These are phyloP conservation scores for Oryzias melastigma DNA, from an alignment of 2,113 vertebrate species.

Conservation along the genomic window DNA sequence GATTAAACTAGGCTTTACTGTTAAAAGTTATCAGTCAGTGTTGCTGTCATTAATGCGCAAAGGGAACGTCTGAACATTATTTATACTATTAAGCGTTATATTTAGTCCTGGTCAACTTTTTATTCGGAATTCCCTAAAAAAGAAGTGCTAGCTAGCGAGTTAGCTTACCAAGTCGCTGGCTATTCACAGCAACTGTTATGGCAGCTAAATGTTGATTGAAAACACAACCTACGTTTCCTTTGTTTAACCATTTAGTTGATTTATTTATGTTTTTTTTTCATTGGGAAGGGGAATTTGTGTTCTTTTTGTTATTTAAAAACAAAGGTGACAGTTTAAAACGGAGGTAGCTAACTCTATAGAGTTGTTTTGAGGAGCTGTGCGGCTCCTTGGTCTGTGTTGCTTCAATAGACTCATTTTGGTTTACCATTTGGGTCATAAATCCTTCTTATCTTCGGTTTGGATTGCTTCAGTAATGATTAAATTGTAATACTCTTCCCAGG, in stretches of 20 bases:
- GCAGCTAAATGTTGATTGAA: conserved; percentile 5
- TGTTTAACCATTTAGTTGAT: neutral
- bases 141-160: conserved; percentile 47
- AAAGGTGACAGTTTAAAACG: neutral
- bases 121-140: conserved; percentile 6
- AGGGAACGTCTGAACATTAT: conserved; percentile 7
- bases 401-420: neutral
- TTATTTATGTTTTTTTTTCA: accelerated
- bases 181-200: conserved; percentile 26
- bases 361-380: no score
- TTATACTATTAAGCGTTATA: conserved; percentile 1
- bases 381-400: neutral
- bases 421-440: neutral
- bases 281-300: neutral
- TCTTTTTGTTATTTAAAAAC: neutral
- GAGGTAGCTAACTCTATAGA: neutral
- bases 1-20: conserved; percentile 6
- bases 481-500: no score
- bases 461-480: no score
- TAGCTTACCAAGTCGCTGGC: conserved; percentile 41
- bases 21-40: neutral
- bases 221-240: neutral
- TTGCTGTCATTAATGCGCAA: conserved; percentile 3
- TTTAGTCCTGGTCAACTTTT: conserved; percentile 16
- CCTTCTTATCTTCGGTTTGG: no score